These are phyloP conservation scores for Antheraea mylitta DNA, from an alignment of 1,140 invertebrate species.

Conservation along the genomic window DNA sequence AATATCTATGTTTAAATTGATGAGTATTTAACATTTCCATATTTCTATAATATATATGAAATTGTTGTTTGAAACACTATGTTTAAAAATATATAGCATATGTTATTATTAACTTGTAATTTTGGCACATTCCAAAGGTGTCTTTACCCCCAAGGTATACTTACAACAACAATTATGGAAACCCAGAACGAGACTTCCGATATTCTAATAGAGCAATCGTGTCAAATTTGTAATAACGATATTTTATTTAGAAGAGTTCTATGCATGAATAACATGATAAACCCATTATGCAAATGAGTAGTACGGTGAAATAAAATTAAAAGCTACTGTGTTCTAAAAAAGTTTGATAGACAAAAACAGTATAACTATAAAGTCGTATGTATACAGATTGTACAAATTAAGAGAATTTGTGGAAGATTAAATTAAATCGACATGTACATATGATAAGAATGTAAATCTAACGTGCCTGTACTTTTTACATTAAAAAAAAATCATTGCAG, in stretches of 20 bases:
- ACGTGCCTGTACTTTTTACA: no score
- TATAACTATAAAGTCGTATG: not conserved
- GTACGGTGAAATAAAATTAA: constrained; percentile 11
- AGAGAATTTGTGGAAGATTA: not conserved
- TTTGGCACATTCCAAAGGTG: not conserved
- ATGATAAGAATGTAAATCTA: no score
- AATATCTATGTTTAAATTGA: no score
- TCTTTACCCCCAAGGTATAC: not conserved
- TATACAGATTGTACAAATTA: not conserved
- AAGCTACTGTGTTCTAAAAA: constrained; percentile 9
- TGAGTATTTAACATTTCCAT: no score
- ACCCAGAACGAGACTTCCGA: not conserved
- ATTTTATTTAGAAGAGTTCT: not conserved
- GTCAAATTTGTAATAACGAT: not conserved
- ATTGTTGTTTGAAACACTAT: no score
- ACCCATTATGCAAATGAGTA: constrained; percentile 8
- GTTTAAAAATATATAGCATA: no score
- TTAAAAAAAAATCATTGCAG: no score
- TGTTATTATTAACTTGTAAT: not conserved
- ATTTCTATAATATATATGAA: no score
- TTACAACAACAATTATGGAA: not conserved
- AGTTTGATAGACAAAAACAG: not conserved
- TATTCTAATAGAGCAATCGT: not conserved
- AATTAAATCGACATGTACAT: no score
- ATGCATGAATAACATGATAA: constrained; percentile 7